A percentile compares a stretch with the other conserved stretches of the same genome.
phyloP scores from a whole-genome alignment of 2,888 invertebrate species.

The Acrobasis suavella region DNA sequence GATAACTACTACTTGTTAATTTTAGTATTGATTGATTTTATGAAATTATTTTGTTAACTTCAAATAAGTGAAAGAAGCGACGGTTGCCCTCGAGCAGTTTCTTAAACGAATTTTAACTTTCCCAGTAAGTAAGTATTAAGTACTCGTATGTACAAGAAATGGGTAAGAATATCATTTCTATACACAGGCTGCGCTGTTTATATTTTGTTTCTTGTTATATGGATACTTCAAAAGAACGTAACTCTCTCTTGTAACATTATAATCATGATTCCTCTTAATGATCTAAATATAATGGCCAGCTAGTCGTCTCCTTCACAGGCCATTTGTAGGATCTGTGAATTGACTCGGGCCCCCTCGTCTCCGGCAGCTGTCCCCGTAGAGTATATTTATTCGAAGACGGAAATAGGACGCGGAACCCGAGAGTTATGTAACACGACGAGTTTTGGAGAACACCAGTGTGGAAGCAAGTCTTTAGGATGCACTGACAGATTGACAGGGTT shows the following conservation, averaged over 20 bases:
- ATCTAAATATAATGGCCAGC: background rate
- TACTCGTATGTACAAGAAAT: too few species aligned
- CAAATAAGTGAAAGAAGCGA: too few species aligned
- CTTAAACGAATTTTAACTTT: too few species aligned
- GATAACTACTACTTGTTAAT: too few species aligned
- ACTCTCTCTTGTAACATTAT: background rate
- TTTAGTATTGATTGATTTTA: too few species aligned
- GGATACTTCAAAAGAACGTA: too few species aligned
- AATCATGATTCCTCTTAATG: background rate
- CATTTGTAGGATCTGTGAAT: conserved; percentile 38
- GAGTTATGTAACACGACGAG: conserved; percentile 15
- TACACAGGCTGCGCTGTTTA: too few species aligned
- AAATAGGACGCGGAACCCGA: conserved; percentile 49
- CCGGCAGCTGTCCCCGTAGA: conserved; percentile 36
- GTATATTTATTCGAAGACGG: conserved; percentile 39
- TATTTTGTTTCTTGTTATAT: too few species aligned
- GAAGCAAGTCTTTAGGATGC: background rate
- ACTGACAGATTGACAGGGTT: background rate
- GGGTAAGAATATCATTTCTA: too few species aligned
- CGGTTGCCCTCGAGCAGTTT: too few species aligned
- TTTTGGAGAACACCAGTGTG: conserved; percentile 15
- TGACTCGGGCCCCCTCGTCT: conserved; percentile 34
- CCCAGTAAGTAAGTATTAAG: too few species aligned
- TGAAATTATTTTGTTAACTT: too few species aligned
- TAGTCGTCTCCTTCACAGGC: conserved; percentile 7